Percentiles rank a stretch among this genome's conserved stretches.
phyloP scores from a whole-genome alignment of 2,113 vertebrate genomes.

The Corapipo altera region DNA sequence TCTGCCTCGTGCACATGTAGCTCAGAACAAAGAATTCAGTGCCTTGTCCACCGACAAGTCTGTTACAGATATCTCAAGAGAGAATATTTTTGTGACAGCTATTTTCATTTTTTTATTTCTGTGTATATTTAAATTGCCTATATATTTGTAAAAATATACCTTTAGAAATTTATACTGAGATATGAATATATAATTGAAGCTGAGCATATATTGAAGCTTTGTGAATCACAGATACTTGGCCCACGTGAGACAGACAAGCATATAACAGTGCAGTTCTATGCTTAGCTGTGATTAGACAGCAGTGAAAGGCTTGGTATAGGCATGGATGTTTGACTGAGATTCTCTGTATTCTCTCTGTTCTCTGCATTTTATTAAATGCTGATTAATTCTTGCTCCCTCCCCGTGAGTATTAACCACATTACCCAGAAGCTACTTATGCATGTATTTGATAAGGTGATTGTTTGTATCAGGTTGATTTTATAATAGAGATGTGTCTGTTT shows the following conservation, averaged over 20 bases:
- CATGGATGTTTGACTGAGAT: fast-evolving
- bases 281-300: background rate
- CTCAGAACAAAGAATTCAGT: background rate
- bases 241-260: background rate
- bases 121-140: background rate
- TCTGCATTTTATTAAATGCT: background rate
- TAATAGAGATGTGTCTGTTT: background rate
- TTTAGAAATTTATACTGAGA: background rate
- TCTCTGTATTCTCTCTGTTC: background rate
- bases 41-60: background rate
- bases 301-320: background rate
- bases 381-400: background rate
- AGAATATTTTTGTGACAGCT: background rate
- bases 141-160: background rate
- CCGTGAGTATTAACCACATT: background rate
- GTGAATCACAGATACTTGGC: fast-evolving
- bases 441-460: background rate
- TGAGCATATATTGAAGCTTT: background rate
- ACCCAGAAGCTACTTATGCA: background rate
- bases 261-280: background rate
- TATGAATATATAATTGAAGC: background rate
- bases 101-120: background rate
- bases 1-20: fast-evolving
- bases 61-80: background rate
- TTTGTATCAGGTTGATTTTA: background rate